These are phyloP conservation scores for Sitodiplosis mosellana DNA, from an alignment of 1,140 invertebrate species.

Conservation along the genomic window DNA sequence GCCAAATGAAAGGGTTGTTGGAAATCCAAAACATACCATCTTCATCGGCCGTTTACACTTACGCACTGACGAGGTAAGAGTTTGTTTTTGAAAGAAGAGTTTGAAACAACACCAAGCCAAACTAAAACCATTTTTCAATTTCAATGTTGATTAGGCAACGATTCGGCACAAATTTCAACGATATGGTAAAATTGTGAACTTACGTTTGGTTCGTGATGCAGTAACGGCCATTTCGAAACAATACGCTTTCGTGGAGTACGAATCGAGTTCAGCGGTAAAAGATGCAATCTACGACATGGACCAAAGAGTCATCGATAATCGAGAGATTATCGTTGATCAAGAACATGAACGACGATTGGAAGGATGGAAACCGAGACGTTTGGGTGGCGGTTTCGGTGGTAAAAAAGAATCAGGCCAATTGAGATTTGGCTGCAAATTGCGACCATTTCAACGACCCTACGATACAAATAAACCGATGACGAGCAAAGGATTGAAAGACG, in stretches of 20 bases:
- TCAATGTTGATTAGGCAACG: constrained; percentile 26
- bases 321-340: constrained; percentile 50
- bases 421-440: constrained; percentile 61
- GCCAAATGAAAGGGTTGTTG: constrained; percentile 44
- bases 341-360: constrained; percentile 40
- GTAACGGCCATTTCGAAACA: constrained; percentile 65
- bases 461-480: background rate
- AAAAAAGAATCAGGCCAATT: constrained; percentile 76
- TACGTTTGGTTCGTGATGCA: constrained; percentile 54
- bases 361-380: constrained; percentile 67
- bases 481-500: background rate
- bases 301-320: constrained; percentile 34
- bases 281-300: constrained; percentile 37
- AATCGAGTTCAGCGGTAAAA: constrained; percentile 35
- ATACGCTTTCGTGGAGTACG: constrained; percentile 76
- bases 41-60: constrained; percentile 61
- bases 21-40: constrained; percentile 50
- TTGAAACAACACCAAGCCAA: background rate
- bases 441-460: constrained; percentile 36
- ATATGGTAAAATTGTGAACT: constrained; percentile 45
- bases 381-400: constrained; percentile 76
- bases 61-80: constrained; percentile 40
- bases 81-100: no score
- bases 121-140: background rate
- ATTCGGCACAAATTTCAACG: constrained; percentile 38